phyloP scores from a whole-genome alignment of 1,140 invertebrate species.

The Asobara japonica region DNA sequence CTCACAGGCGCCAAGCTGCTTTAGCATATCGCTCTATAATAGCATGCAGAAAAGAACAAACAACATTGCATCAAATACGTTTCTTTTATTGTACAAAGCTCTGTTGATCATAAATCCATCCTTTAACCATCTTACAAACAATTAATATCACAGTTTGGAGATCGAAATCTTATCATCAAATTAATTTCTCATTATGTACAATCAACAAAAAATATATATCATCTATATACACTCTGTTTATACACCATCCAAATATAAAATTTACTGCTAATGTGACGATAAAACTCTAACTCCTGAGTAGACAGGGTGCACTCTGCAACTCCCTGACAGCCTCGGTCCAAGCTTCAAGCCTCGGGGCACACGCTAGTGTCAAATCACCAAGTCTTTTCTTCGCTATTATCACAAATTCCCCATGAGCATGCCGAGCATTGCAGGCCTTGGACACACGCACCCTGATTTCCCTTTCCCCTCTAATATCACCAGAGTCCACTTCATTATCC shows the following conservation, averaged over 20 bases:
- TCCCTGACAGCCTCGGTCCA: slow-evolving; percentile 73
- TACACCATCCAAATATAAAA: slow-evolving; percentile 26
- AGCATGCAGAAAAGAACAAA: neutral
- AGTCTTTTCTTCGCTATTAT: slow-evolving; percentile 80
- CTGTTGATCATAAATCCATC: slow-evolving; percentile 42
- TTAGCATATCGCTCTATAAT: neutral
- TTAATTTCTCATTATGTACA: slow-evolving; percentile 51
- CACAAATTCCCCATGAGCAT: slow-evolving; percentile 80
- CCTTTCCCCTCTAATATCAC: slow-evolving; percentile 47
- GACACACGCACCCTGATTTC: slow-evolving; percentile 69
- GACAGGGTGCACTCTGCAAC: slow-evolving; percentile 74
- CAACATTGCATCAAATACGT: neutral
- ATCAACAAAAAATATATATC: slow-evolving; percentile 46
- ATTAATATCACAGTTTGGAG: slow-evolving; percentile 67
- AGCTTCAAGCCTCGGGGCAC: slow-evolving; percentile 76
- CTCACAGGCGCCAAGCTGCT: too few species aligned
- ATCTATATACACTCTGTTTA: slow-evolving; percentile 49
- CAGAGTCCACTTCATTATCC: slow-evolving; percentile 56
- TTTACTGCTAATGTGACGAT: neutral
- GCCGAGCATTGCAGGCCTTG: slow-evolving; percentile 74
- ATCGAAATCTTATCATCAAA: slow-evolving; percentile 58
- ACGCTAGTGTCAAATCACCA: slow-evolving; percentile 75
- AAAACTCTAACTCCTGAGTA: slow-evolving; percentile 66
- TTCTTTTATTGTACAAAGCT: slow-evolving; percentile 8
- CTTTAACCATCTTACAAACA: slow-evolving; percentile 61